Evolutionary conservation across 2,888 invertebrate genomes (phyloP), one percentile per base, ranked within the genome.

Genomic region (Mythimna albipuncta): DNA sequence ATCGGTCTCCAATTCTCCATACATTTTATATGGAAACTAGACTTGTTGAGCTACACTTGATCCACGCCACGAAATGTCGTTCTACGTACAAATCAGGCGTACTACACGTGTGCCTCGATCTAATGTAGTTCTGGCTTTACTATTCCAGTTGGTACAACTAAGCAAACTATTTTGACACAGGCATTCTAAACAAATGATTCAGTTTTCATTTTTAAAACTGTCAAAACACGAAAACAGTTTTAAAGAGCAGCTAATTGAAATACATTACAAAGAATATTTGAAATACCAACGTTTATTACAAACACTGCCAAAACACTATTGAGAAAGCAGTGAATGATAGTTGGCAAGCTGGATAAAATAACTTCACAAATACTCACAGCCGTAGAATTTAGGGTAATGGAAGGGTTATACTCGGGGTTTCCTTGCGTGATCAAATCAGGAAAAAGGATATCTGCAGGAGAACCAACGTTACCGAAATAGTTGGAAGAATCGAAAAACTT

Each of bases 211-310:
- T 84, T 72, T 41, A 35, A 69, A 13, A 74, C 26, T 52, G 66
- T 57, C 74, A 82, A 64, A 72, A 79, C 57, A 68, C 44, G 16
- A 76, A 77, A 77, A 74, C 61, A 75, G 57, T 74, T 65, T 64
- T 65, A 81, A 72, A 65, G 64, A 82, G 61, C 52, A 59, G 6
- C 72, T 83, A 75, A 80, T 77, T 79, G 73, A 73, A 73, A 80
- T 77, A 63, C 61, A 77, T 78, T 79, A 64, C 74, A 68, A 75
- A 78, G 68, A 78, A 59, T 68, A 47, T 74, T 69, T 72, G 70
- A 84, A 79, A 77, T 44, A 13, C 44, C 44, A 52, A 72, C 69
- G 73, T 74, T 75, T 86, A 72, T 72, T 72, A 79, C 76, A 75
- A 82, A 81, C 70, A 77, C 57, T 54, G 47, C 57, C 55, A 64